A percentile compares a stretch with the other conserved stretches of the same genome.
Conservation (phyloP, 1,140 invertebrate genomes). For the Drosophila sproati region DNA sequence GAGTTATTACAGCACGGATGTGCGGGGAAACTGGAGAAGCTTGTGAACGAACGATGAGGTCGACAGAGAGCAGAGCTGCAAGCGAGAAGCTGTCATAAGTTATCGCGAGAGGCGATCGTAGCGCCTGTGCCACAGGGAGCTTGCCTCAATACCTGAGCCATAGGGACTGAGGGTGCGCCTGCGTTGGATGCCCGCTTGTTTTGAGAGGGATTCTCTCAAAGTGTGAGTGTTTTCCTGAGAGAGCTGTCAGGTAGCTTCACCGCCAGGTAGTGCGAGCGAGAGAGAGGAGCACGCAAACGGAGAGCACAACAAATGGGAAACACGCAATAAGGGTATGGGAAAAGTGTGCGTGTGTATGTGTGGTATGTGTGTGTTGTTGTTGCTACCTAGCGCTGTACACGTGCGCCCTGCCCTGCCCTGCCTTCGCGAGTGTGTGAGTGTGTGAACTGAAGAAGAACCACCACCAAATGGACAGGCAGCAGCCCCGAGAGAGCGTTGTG, state of each 20-base stretch:
- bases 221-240: constrained; percentile 31
- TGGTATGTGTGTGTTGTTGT: constrained; percentile 30
- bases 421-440: constrained; percentile 22
- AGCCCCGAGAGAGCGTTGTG: constrained; percentile 31
- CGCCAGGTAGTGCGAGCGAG: constrained; percentile 27
- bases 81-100: constrained; percentile 71
- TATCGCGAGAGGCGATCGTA: constrained; percentile 46
- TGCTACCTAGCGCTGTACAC: constrained; percentile 68
- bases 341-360: constrained; percentile 38
- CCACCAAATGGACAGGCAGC: constrained; percentile 62
- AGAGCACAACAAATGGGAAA: constrained; percentile 67
- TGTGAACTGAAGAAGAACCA: constrained; percentile 75
- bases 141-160: constrained; percentile 29
- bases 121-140: constrained; percentile 28
- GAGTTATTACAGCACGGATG: constrained; percentile 49
- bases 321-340: constrained; percentile 81
- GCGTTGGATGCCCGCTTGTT: constrained; percentile 41
- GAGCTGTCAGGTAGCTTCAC: constrained; percentile 19
- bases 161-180: constrained; percentile 59
- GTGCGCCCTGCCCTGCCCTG: constrained; percentile 38
- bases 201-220: constrained; percentile 8
- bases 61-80: constrained; percentile 12
- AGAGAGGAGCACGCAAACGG: constrained; percentile 2
- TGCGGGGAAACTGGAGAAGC: constrained; percentile 60
- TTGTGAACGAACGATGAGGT: constrained; percentile 15